Evolutionary conservation across 2,797 vertebrate genomes (phyloP).

Genomic region (Sternarchorhynchus goeldii): DNA sequence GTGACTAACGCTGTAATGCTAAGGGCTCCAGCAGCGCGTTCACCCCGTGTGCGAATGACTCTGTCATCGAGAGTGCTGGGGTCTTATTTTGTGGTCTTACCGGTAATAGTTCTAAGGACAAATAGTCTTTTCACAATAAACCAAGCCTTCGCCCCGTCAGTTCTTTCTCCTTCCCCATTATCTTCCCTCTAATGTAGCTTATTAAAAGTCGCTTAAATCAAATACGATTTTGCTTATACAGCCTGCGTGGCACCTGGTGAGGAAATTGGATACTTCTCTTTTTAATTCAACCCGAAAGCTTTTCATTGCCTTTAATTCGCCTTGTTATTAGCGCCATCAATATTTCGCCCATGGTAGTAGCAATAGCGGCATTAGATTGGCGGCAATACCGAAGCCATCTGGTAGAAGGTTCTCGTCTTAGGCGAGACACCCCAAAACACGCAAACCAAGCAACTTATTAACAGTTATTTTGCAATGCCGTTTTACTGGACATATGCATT

Average conservation of each 20-base stretch:
- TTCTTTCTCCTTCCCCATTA: constrained; percentile 32
- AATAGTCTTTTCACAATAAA: constrained; percentile 30
- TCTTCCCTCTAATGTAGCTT: constrained; percentile 48
- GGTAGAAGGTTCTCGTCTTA: background rate
- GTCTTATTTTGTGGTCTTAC: constrained; percentile 47
- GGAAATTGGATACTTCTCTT: constrained; percentile 45
- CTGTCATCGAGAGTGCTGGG: constrained; percentile 36
- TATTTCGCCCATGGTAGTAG: constrained; percentile 29
- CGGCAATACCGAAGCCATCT: background rate
- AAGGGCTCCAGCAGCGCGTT: background rate
- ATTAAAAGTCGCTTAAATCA: constrained; percentile 57
- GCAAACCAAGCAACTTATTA: background rate
- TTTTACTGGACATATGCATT: constrained; percentile 3
- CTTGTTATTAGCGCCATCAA: constrained; percentile 8
- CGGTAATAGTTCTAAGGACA: constrained; percentile 41
- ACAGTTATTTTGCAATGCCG: background rate
- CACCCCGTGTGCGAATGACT: constrained; percentile 32
- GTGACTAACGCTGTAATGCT: constrained; percentile 36
- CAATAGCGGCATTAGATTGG: constrained; percentile 6
- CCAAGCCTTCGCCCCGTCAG: background rate
- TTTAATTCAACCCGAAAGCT: constrained; percentile 37
- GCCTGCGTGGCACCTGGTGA: constrained; percentile 16
- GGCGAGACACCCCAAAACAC: background rate
- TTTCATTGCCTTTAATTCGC: constrained; percentile 49
- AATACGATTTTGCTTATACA: constrained; percentile 41